phyloP scores from a whole-genome alignment of 1,140 invertebrate genomes.

The Bemisia tabaci region DNA sequence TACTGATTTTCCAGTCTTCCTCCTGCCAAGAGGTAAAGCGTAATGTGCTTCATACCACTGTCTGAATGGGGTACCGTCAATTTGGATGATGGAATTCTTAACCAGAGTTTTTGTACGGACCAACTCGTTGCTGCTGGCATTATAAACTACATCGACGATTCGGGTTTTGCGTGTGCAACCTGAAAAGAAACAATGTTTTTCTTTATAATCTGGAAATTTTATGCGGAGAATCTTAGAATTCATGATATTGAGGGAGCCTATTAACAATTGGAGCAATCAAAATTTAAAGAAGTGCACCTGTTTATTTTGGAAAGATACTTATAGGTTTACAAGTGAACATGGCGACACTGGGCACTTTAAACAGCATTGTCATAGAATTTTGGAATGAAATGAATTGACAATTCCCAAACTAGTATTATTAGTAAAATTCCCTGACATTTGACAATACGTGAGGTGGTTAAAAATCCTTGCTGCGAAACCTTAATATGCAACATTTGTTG shows the following conservation, averaged over 20 bases:
- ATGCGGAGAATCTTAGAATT: conserved; percentile 3
- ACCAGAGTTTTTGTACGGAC: conserved; percentile 98
- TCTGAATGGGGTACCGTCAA: conserved; percentile 96
- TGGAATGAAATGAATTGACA: too few relatives aligned
- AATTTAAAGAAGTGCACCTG: too few relatives aligned
- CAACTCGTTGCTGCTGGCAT: conserved; percentile 97
- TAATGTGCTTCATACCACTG: conserved; percentile 99
- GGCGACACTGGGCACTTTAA: too few relatives aligned
- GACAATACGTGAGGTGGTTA: too few relatives aligned
- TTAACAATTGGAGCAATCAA: not conserved
- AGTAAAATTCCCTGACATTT: too few relatives aligned
- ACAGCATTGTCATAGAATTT: too few relatives aligned
- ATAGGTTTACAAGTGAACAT: too few relatives aligned
- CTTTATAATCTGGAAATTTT: not conserved
- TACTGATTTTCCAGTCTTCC: conserved; percentile 91
- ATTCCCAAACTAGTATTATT: too few relatives aligned
- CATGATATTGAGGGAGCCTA: not conserved
- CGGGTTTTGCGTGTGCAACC: conserved; percentile 81
- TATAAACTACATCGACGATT: conserved; percentile 99
- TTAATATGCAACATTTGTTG: too few relatives aligned
- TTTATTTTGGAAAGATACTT: too few relatives aligned
- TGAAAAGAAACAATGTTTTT: conserved; percentile 27
- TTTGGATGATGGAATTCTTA: conserved; percentile 93
- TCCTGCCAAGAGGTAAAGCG: conserved; percentile 81
- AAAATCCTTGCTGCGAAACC: too few relatives aligned